Percentiles rank a stretch among this genome's conserved stretches.
Conservation (phyloP, 2,888 invertebrate species). For the Synanthedon vespiformis region DNA sequence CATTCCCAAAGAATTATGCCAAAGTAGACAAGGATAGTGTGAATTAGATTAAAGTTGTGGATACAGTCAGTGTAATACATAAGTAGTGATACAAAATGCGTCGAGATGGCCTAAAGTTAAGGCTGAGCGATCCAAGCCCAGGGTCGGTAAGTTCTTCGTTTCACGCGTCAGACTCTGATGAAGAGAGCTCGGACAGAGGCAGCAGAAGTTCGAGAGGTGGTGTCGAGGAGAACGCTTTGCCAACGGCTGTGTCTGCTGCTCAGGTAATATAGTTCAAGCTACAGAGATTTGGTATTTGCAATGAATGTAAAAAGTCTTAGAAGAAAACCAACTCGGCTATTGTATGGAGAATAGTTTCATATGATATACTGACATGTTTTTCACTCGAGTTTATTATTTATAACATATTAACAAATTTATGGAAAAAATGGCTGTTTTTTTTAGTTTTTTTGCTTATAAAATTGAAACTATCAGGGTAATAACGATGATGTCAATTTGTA, state of each 20-base stretch:
- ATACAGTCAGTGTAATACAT: slow-evolving; percentile 6
- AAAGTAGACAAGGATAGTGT: slow-evolving; percentile 14
- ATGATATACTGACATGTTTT: too few relatives aligned
- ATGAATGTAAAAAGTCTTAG: too few relatives aligned
- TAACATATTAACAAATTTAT: too few relatives aligned
- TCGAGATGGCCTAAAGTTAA: slow-evolving; percentile 55
- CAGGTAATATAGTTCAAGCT: slow-evolving; percentile 46
- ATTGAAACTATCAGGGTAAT: too few relatives aligned
- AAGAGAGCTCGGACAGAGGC: slow-evolving; percentile 44
- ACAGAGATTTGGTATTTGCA: too few relatives aligned
- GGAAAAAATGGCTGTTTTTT: too few relatives aligned
- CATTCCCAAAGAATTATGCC: slow-evolving; percentile 12
- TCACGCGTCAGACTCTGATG: slow-evolving; percentile 57
- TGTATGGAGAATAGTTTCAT: too few relatives aligned
- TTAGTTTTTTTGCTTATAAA: too few relatives aligned
- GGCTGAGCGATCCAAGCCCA: slow-evolving; percentile 58
- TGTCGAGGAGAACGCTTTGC: slow-evolving; percentile 30
- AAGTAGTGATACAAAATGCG: slow-evolving; percentile 30
- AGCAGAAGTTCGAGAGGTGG: slow-evolving; percentile 31
- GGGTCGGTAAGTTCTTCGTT: slow-evolving; percentile 39
- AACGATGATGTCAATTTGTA: too few relatives aligned
- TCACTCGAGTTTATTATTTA: too few relatives aligned
- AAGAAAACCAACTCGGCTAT: too few relatives aligned
- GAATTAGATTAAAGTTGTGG: slow-evolving; percentile 15
- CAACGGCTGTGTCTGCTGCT: slow-evolving; percentile 30